These are phyloP conservation scores for Entomobrya proxima DNA, from an alignment of 2,888 invertebrate genomes.

Conservation along the genomic window DNA sequence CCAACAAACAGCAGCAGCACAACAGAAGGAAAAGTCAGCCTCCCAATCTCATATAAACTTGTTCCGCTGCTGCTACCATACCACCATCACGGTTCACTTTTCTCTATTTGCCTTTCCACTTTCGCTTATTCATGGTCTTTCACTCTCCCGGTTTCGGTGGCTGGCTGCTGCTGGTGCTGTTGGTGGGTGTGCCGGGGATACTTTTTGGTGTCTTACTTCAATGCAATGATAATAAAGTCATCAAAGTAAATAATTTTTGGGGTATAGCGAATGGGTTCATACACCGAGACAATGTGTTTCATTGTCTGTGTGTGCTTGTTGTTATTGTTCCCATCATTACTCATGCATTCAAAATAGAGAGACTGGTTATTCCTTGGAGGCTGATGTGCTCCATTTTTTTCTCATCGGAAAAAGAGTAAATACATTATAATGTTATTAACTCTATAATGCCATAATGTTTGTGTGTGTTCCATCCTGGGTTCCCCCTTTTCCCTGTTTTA, in stretches of 20 bases:
- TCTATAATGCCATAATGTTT: constrained; percentile 24
- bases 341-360: constrained; percentile 58
- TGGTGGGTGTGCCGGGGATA: constrained; percentile 14
- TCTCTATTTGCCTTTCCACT: constrained; percentile 21
- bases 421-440: constrained; percentile 60
- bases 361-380: constrained; percentile 25
- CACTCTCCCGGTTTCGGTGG: constrained; percentile 24
- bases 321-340: constrained; percentile 67
- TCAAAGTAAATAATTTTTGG: constrained; percentile 65
- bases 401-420: constrained; percentile 51
- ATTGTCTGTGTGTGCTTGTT: constrained; percentile 54
- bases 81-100: constrained; percentile 8
- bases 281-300: constrained; percentile 31
- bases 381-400: constrained; percentile 46
- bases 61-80: not conserved
- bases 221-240: constrained; percentile 63
- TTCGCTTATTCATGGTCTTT: constrained; percentile 36
- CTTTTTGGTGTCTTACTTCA: constrained; percentile 20
- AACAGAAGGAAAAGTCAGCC: constrained; percentile 21
- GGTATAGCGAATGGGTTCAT: not conserved
- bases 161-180: not conserved
- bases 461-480: not conserved
- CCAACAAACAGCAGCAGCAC: not conserved
- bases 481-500: constrained; percentile 26
- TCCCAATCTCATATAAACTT: constrained; percentile 47